Conservation (phyloP, 2,888 invertebrate species). For the Portevinia maculata region DNA sequence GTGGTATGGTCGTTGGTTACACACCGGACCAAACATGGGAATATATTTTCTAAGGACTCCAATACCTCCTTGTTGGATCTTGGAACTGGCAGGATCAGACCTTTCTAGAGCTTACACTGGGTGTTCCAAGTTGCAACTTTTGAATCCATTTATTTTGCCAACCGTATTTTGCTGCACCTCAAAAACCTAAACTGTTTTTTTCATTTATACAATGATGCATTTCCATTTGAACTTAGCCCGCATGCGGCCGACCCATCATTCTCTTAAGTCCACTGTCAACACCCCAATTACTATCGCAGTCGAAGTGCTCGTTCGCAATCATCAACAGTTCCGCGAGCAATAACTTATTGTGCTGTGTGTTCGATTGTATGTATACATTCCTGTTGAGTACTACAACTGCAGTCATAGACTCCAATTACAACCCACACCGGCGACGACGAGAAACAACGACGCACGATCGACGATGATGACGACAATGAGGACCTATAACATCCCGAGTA, state of each 20-base stretch:
- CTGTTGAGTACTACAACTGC: background rate
- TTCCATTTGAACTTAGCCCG: too few relatives aligned
- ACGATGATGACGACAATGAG: conserved; percentile 32
- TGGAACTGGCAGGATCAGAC: too few relatives aligned
- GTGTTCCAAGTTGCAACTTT: too few relatives aligned
- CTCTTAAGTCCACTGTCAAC: conserved; percentile 65
- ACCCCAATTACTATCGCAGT: conserved; percentile 61
- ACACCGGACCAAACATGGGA: too few relatives aligned
- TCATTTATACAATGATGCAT: too few relatives aligned
- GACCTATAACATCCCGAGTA: conserved; percentile 32
- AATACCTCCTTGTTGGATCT: too few relatives aligned
- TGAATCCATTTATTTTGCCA: too few relatives aligned
- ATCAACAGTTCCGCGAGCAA: conserved; percentile 51
- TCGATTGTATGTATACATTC: conserved; percentile 35
- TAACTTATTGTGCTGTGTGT: conserved; percentile 45
- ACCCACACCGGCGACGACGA: conserved; percentile 52
- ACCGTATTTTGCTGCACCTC: too few relatives aligned
- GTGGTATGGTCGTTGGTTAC: too few relatives aligned
- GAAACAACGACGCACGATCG: conserved; percentile 53
- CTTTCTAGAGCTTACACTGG: too few relatives aligned
- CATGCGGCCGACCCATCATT: conserved; percentile 22
- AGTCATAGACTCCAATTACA: conserved; percentile 68
- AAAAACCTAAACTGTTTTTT: too few relatives aligned
- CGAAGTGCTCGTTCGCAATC: conserved; percentile 35
- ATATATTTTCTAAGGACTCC: too few relatives aligned